phyloP scores from a whole-genome alignment of 2,888 invertebrate species.

The Lepeophtheirus nordmannii region DNA sequence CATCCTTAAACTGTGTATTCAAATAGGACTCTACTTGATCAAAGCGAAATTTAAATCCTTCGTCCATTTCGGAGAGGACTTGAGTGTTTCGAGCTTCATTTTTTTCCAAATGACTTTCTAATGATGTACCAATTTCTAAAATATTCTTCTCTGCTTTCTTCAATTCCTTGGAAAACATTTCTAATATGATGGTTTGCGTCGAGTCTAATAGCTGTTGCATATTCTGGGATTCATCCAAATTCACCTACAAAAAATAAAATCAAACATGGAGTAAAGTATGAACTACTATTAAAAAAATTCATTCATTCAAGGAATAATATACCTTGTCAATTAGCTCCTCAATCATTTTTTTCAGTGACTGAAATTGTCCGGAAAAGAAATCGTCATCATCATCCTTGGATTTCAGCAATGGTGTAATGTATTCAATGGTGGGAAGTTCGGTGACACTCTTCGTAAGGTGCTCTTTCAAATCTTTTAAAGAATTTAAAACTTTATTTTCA shows the following conservation, averaged over 20 bases:
- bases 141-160: background rate
- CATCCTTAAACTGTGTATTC: background rate
- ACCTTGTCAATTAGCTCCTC: background rate
- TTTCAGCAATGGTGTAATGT: background rate
- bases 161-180: background rate
- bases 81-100: background rate
- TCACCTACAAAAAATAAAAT: background rate
- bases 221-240: background rate
- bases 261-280: background rate
- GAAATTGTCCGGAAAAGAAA: background rate
- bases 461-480: background rate
- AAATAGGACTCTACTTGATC: background rate
- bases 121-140: background rate
- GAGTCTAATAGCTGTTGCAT: background rate
- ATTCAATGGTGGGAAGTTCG: background rate
- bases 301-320: background rate
- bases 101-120: background rate
- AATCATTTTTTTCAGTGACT: background rate
- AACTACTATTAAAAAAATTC: background rate
- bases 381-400: background rate
- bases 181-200: background rate
- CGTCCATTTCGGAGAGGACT: background rate
- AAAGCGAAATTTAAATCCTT: background rate
- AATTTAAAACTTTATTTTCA: conserved; percentile 1
- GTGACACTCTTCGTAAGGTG: background rate